Base-by-base conservation (phyloP, 2,888 invertebrate genomes). In the Apodemia mormo region DNA sequence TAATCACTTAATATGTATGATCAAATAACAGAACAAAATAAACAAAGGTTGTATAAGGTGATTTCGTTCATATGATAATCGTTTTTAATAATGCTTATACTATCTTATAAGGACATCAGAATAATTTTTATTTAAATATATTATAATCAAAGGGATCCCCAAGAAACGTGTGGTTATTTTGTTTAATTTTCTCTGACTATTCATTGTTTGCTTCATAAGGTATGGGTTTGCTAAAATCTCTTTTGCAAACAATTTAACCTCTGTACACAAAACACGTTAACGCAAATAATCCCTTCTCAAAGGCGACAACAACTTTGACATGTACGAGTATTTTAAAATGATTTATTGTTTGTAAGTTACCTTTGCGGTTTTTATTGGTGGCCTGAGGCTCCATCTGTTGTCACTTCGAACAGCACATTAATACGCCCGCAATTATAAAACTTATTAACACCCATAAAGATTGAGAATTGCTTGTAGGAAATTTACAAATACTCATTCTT, bases 401-500 rank as follows among this genome's bases (percentile, higher is more conserved):
- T 58, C 58, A 58, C 58, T 58, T 58, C 30, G 29, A 33, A 58
- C 22, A 29, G 29, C 58, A 58, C 58, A 33, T 61, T 29, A 30
- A 14, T 33, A 10, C 5, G 10, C 2, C 10, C 30, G 12, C 58
- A 61, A 61, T 61, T 61, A 61, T 68, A 68, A 40, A 49, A 14
- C 65, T n/a, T 65, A 45, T 49, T 68, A 52, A 7, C 52, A 8
- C 30, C 30, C 8, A 10, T 14, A 52, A 66, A 66, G 65, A 65
- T 69, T 65, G 52, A 40, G 54, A 65, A 69, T 65, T 29, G 52
- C 66, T 58, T 54, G 30, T 30, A 30, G 40, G 40, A 45, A 69
- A 68, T 68, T 66, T 69, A 69, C 71, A 70, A 72, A 69, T 66
- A 67, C 69, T 71, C 56, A 71, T 70, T 68, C 49, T 73, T 65